Evolutionary conservation across 2,797 vertebrate species (phyloP).

Genomic region (Pantherophis vulpinus): DNA sequence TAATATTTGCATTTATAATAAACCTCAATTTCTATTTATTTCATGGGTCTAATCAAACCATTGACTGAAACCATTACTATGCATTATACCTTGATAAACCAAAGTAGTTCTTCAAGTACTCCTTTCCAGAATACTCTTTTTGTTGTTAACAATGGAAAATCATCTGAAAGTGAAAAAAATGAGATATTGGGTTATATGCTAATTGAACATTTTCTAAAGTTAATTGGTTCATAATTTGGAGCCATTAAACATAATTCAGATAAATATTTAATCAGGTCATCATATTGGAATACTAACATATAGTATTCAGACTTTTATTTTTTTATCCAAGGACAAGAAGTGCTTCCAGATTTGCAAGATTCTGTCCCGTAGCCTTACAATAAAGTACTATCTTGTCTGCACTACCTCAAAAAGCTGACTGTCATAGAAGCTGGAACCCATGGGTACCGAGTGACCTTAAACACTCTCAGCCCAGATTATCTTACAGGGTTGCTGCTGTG

Average conservation of each 20-base stretch:
- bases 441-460: background rate
- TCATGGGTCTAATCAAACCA: background rate
- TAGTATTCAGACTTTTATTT: background rate
- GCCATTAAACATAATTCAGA: background rate
- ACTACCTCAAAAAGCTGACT: background rate
- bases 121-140: slow-evolving; percentile 96
- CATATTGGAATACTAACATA: background rate
- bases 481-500: background rate
- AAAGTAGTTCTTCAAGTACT: slow-evolving; percentile 91
- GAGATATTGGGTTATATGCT: background rate
- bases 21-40: background rate
- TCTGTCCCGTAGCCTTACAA: background rate
- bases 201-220: background rate
- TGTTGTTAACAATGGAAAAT: slow-evolving; percentile 93
- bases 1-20: background rate
- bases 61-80: background rate
- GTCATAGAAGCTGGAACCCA: background rate
- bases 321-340: background rate
- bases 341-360: background rate
- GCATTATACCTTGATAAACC: slow-evolving; percentile 91
- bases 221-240: background rate
- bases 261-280: background rate
- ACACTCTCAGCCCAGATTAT: background rate
- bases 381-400: background rate
- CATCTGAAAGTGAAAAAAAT: slow-evolving; percentile 72